These are phyloP conservation scores for Prionailurus viverrinus DNA, from an alignment of 2,113 vertebrate genomes.

Conservation along the genomic window DNA sequence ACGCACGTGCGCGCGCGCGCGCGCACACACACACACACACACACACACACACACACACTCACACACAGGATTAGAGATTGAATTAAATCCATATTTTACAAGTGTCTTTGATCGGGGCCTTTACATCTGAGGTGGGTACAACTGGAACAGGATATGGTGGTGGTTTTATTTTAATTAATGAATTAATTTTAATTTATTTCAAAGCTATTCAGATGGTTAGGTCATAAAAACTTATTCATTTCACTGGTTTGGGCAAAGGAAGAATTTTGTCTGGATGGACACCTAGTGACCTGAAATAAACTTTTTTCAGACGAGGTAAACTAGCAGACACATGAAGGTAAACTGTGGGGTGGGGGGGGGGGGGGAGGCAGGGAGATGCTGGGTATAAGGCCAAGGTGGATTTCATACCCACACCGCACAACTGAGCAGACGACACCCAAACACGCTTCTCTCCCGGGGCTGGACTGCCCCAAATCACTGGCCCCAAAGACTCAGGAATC, in stretches of 20 bases:
- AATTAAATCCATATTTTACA: constrained; percentile 33
- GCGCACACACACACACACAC: accelerated
- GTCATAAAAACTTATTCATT: constrained; percentile 45
- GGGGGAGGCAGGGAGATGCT: background rate
- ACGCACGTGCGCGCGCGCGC: accelerated
- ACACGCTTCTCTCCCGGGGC: background rate
- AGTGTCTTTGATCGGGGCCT: background rate
- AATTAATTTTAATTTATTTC: background rate
- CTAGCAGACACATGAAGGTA: background rate
- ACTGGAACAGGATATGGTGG: background rate
- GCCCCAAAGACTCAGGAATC: background rate
- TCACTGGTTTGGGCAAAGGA: background rate
- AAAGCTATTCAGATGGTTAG: background rate
- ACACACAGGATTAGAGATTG: background rate
- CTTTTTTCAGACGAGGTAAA: background rate
- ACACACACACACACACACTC: no score
- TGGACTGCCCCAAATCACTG: background rate
- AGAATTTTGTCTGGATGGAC: constrained; percentile 12
- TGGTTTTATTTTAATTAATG: constrained; percentile 14
- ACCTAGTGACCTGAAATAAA: background rate
- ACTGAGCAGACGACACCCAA: background rate
- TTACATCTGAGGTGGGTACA: background rate
- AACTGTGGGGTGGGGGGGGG: background rate
- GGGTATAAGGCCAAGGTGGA: background rate
- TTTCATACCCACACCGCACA: background rate